phyloP scores from a whole-genome alignment of 2,888 invertebrate species.

The Zootermopsis nevadensis region DNA sequence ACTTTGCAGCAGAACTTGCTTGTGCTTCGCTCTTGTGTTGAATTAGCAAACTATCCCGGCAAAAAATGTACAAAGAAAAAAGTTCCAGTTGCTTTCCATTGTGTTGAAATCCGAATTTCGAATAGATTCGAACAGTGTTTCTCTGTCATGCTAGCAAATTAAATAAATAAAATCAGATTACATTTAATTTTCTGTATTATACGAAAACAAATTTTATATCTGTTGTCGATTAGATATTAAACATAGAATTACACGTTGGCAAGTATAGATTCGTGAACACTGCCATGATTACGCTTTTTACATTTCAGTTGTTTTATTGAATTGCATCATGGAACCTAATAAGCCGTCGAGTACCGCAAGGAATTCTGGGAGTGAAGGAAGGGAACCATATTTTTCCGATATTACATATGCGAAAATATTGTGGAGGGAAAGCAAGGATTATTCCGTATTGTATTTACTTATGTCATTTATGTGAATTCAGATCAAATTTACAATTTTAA shows the following conservation, averaged over 20 bases:
- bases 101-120: neutral
- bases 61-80: constrained; percentile 14
- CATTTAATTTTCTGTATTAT: neutral
- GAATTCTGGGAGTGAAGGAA: constrained; percentile 69
- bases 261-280: constrained; percentile 28
- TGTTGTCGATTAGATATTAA: neutral
- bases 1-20: neutral
- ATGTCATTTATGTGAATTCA: constrained; percentile 54
- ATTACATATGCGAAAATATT: constrained; percentile 64
- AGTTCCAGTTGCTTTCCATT: constrained; percentile 12
- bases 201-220: neutral
- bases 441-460: constrained; percentile 54
- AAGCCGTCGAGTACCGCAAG: constrained; percentile 61
- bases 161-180: neutral
- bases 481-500: constrained; percentile 46
- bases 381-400: constrained; percentile 71
- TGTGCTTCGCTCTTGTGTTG: constrained; percentile 25
- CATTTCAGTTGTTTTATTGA: constrained; percentile 46
- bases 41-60: neutral
- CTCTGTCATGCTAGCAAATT: neutral
- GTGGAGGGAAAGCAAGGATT: constrained; percentile 59
- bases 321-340: constrained; percentile 47
- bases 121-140: constrained; percentile 12
- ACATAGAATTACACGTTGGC: neutral
- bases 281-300: constrained; percentile 41